Evolutionary conservation across 2,797 vertebrate species (phyloP).

Genomic region (Sandelia bainsii): DNA sequence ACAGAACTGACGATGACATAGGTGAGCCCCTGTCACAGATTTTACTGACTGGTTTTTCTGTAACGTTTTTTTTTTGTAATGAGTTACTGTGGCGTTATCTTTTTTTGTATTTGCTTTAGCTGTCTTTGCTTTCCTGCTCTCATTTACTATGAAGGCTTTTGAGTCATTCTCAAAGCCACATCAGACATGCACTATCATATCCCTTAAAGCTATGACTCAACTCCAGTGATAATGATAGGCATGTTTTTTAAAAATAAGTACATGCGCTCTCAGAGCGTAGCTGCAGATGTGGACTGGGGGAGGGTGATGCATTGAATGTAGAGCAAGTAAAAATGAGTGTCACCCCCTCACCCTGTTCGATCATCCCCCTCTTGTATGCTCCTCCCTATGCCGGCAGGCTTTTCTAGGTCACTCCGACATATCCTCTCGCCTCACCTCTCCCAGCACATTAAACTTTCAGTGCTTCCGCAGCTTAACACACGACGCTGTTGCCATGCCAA

Average conservation of each 20-base stretch:
- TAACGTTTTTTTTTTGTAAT: too few species aligned
- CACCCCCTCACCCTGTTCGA: constrained; percentile 36
- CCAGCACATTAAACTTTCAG: constrained; percentile 85
- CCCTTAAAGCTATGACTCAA: constrained; percentile 51
- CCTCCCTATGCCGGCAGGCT: constrained; percentile 69
- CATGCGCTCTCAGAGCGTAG: constrained; percentile 36
- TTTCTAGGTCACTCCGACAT: constrained; percentile 84
- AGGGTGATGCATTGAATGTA: constrained; percentile 55
- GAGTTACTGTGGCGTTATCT: too few species aligned
- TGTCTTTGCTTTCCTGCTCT: constrained; percentile 10
- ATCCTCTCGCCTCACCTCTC: constrained; percentile 77
- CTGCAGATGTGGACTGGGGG: constrained; percentile 58
- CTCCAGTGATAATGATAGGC: constrained; percentile 50
- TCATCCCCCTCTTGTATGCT: constrained; percentile 32
- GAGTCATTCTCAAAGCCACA: constrained; percentile 61
- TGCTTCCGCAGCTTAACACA: constrained; percentile 71
- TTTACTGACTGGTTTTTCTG: not conserved
- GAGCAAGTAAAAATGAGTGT: constrained; percentile 46
- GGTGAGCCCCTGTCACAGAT: constrained; percentile 82
- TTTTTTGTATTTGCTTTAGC: constrained; percentile 37
- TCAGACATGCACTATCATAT: constrained; percentile 36
- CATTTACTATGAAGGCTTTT: constrained; percentile 33
- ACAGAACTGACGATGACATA: constrained; percentile 98
- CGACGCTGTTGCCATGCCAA: constrained; percentile 75
- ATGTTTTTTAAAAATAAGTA: constrained; percentile 8